phyloP scores from a whole-genome alignment of 2,113 vertebrate species.

The Pygoscelis antarcticus region DNA sequence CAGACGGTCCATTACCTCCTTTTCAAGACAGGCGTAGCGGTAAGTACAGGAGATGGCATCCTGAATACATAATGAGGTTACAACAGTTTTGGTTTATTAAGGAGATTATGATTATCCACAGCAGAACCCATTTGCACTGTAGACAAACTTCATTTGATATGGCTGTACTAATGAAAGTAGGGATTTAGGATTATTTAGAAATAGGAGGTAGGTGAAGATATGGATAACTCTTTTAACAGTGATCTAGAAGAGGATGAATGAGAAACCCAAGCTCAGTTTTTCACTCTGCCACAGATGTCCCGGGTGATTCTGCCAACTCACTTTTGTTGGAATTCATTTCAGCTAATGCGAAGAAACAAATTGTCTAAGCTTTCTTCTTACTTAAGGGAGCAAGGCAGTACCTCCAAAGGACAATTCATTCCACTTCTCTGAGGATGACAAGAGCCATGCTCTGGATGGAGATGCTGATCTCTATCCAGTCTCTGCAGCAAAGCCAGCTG shows the following conservation, averaged over 20 bases:
- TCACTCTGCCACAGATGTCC: neutral
- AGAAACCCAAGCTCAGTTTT: neutral
- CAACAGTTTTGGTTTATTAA: neutral
- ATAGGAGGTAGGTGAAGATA: neutral
- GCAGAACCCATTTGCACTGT: neutral
- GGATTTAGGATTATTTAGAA: neutral
- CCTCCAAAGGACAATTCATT: too few species aligned
- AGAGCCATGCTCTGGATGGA: too few species aligned
- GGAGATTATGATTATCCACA: neutral
- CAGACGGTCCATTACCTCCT: conserved; percentile 96
- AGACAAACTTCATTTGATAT: neutral
- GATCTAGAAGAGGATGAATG: neutral
- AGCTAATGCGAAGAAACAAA: too few species aligned
- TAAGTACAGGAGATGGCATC: conserved; percentile 73
- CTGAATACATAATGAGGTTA: neutral
- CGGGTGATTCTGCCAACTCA: neutral
- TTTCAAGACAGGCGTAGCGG: conserved; percentile 92
- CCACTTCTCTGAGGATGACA: too few species aligned
- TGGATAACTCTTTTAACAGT: neutral
- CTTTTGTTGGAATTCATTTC: neutral
- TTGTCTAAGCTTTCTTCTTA: too few species aligned
- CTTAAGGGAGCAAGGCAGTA: too few species aligned
- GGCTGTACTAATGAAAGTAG: neutral
- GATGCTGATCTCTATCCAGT: too few species aligned
- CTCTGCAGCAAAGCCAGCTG: too few species aligned